phyloP scores from a whole-genome alignment of 1,140 invertebrate genomes.

The Tetragnatha versicolor region DNA sequence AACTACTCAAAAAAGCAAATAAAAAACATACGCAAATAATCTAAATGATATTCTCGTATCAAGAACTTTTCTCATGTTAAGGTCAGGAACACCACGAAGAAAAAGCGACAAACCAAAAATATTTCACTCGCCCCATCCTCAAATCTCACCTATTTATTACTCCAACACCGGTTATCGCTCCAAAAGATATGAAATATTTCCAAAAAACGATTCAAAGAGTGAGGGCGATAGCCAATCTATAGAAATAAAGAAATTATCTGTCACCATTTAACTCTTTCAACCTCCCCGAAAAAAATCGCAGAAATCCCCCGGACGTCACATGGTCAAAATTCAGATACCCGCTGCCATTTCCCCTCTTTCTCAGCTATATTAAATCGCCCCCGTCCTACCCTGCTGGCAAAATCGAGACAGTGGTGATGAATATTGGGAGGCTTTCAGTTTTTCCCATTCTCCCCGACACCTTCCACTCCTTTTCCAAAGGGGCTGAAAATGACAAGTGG shows the following conservation, averaged over 20 bases:
- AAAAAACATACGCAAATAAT: too few relatives aligned
- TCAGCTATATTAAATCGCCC: constrained; percentile 27
- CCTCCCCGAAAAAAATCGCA: background rate
- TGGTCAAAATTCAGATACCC: constrained; percentile 6
- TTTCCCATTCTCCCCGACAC: constrained; percentile 26
- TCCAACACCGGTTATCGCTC: too few relatives aligned
- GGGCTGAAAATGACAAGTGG: constrained; percentile 51
- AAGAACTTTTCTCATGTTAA: too few relatives aligned
- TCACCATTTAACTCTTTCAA: background rate
- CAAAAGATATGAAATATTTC: too few relatives aligned
- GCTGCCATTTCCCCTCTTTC: constrained; percentile 10
- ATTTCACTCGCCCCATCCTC: too few relatives aligned
- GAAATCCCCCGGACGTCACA: background rate
- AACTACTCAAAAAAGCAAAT: too few relatives aligned
- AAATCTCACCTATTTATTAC: too few relatives aligned
- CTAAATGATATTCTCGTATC: too few relatives aligned
- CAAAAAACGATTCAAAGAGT: too few relatives aligned
- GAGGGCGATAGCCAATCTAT: too few relatives aligned
- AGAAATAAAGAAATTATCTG: background rate
- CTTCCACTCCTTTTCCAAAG: constrained; percentile 28
- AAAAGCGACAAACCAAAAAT: too few relatives aligned
- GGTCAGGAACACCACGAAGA: too few relatives aligned
- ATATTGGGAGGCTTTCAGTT: constrained; percentile 36
- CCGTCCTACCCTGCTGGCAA: constrained; percentile 34
- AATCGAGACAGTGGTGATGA: constrained; percentile 39